Conservation (phyloP, 2,888 invertebrate species). For the Aphidius colemani region DNA sequence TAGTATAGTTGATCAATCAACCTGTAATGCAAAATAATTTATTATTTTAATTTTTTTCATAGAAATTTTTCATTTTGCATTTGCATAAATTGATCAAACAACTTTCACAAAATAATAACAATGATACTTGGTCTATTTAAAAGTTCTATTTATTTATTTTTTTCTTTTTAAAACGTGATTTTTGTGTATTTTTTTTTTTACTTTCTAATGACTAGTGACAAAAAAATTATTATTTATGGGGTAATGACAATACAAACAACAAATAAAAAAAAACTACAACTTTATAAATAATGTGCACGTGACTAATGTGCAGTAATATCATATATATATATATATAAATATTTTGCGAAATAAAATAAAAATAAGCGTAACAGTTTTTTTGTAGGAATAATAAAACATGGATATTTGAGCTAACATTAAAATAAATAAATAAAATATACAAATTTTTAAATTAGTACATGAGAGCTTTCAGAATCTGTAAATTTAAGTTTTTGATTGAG, state of each 20-base stretch:
- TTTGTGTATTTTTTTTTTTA: too few species aligned
- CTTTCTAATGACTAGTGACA: too few species aligned
- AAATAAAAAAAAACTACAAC: too few species aligned
- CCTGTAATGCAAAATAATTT: neutral
- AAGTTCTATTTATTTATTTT: too few species aligned
- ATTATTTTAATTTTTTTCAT: too few species aligned
- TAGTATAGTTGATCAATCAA: neutral
- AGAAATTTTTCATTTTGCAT: neutral
- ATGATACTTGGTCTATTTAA: conserved; percentile 35
- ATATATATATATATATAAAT: too few species aligned
- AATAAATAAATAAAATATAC: conserved; percentile 12
- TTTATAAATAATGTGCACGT: too few species aligned
- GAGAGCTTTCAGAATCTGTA: conserved; percentile 49
- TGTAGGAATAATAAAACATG: neutral
- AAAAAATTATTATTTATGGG: too few species aligned
- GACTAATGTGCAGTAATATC: too few species aligned
- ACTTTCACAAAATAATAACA: neutral
- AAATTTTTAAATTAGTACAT: conserved; percentile 49
- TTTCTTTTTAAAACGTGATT: too few species aligned
- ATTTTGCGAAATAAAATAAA: conserved; percentile 3
- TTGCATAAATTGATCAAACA: neutral
- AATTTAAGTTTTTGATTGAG: conserved; percentile 54
- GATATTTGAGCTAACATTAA: neutral
- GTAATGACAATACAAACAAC: too few species aligned
- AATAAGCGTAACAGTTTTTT: conserved; percentile 31